These are phyloP conservation scores for Parapsyche elsis DNA, from an alignment of 1,140 invertebrate species.

Conservation along the genomic window DNA sequence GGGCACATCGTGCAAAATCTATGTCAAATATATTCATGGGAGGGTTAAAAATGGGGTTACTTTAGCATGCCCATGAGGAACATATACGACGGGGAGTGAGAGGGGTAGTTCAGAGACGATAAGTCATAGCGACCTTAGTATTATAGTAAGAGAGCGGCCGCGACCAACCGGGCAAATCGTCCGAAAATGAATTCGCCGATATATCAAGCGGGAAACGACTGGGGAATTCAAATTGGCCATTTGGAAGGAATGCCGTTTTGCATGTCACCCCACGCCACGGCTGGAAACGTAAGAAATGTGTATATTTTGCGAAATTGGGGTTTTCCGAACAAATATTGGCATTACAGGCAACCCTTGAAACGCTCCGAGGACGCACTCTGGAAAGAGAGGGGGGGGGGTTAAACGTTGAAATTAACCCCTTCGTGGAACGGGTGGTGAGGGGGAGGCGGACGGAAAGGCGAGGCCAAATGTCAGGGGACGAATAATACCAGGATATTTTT, in stretches of 20 bases:
- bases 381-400: slow-evolving; percentile 45
- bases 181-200: slow-evolving; percentile 53
- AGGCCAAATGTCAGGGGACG: slow-evolving; percentile 51
- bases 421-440: slow-evolving; percentile 23
- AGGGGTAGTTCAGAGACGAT: slow-evolving; percentile 37
- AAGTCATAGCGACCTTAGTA: slow-evolving; percentile 51
- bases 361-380: not conserved
- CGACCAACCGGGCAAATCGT: slow-evolving; percentile 47
- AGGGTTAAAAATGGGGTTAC: slow-evolving; percentile 50
- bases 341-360: slow-evolving; percentile 21
- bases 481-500: slow-evolving; percentile 56
- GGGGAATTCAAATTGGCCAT: slow-evolving; percentile 52
- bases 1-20: slow-evolving; percentile 51
- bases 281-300: not conserved
- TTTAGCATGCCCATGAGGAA: slow-evolving; percentile 52
- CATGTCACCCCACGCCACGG: no score
- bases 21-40: slow-evolving; percentile 56
- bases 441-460: not conserved
- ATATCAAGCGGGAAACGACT: slow-evolving; percentile 42
- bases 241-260: slow-evolving; percentile 28
- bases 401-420: slow-evolving; percentile 52
- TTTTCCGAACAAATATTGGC: slow-evolving; percentile 50
- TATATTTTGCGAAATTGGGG: slow-evolving; percentile 15
- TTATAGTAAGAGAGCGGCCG: not conserved
- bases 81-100: slow-evolving; percentile 42